Conservation (phyloP, 2,888 invertebrate genomes). For the Andrena bucephala region DNA sequence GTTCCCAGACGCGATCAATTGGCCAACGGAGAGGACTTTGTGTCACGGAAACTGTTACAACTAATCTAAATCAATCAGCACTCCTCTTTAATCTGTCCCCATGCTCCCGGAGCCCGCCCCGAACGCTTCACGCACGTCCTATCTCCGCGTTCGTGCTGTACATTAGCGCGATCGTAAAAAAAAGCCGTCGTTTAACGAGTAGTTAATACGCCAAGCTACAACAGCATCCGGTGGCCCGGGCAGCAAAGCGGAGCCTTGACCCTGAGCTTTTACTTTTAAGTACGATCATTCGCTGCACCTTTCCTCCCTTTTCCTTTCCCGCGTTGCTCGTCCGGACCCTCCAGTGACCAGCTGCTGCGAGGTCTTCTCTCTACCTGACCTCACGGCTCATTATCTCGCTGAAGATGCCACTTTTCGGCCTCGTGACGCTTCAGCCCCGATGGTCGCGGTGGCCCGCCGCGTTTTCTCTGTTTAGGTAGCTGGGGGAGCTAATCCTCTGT, state of each 20-base stretch:
- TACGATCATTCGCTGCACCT: constrained; percentile 18
- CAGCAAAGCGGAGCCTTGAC: constrained; percentile 18
- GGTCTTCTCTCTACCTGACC: constrained; percentile 10
- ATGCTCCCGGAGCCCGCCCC: not conserved
- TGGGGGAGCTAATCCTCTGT: not conserved
- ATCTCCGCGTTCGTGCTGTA: constrained; percentile 7
- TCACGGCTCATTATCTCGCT: constrained; percentile 15
- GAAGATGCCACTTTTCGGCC: constrained; percentile 3
- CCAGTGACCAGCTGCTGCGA: constrained; percentile 15
- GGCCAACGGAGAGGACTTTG: constrained; percentile 13
- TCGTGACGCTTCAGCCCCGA: not conserved
- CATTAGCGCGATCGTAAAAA: constrained; percentile 69
- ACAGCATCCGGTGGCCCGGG: constrained; percentile 48
- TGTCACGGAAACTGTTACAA: constrained; percentile 47
- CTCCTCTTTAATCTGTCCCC: constrained; percentile 40
- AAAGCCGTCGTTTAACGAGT: constrained; percentile 58
- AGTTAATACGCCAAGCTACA: constrained; percentile 51
- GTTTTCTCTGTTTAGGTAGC: not conserved
- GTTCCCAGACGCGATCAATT: constrained; percentile 17
- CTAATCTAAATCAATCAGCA: constrained; percentile 55
- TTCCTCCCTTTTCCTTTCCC: not conserved
- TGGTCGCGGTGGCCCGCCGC: not conserved
- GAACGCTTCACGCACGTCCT: not conserved
- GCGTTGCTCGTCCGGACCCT: not conserved
- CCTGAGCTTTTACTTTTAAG: constrained; percentile 34